A percentile compares a stretch with the other conserved stretches of the same genome.
These are phyloP conservation scores for Clarias batrachus DNA, from an alignment of 2,113 vertebrate genomes.

Conservation along the genomic window DNA sequence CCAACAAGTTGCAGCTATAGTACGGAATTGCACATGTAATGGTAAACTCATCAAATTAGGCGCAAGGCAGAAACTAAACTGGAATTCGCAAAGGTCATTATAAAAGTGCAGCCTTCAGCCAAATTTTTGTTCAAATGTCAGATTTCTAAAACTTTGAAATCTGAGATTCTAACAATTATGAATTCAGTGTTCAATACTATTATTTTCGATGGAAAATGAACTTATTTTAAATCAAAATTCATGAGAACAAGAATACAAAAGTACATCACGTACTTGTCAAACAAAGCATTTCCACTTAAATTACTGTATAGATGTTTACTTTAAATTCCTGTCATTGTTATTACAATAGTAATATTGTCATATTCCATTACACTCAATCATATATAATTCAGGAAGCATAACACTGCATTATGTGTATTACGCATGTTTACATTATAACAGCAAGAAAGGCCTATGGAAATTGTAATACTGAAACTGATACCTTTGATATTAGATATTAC, in stretches of 20 bases:
- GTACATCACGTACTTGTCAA: neutral
- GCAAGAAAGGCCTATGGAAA: neutral
- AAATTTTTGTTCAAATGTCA: neutral
- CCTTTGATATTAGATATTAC: neutral
- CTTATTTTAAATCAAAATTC: neutral
- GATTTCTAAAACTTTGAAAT: neutral
- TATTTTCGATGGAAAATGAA: neutral
- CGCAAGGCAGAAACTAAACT: neutral
- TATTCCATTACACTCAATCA: conserved; percentile 4
- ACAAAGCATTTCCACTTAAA: neutral
- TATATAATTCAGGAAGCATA: neutral
- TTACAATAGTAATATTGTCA: neutral
- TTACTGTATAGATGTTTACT: neutral
- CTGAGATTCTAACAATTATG: neutral
- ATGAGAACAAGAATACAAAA: neutral
- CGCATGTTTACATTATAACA: neutral
- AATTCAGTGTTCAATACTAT: neutral
- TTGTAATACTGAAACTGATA: conserved; percentile 9
- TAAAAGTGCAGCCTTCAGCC: neutral
- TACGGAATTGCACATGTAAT: neutral
- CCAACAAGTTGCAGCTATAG: neutral
- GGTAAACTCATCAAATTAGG: neutral
- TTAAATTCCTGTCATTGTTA: neutral
- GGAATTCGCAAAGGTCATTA: neutral
- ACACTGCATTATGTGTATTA: neutral